Evolutionary conservation across 2,113 vertebrate species (phyloP).

Genomic region (Heterocephalus glaber): DNA sequence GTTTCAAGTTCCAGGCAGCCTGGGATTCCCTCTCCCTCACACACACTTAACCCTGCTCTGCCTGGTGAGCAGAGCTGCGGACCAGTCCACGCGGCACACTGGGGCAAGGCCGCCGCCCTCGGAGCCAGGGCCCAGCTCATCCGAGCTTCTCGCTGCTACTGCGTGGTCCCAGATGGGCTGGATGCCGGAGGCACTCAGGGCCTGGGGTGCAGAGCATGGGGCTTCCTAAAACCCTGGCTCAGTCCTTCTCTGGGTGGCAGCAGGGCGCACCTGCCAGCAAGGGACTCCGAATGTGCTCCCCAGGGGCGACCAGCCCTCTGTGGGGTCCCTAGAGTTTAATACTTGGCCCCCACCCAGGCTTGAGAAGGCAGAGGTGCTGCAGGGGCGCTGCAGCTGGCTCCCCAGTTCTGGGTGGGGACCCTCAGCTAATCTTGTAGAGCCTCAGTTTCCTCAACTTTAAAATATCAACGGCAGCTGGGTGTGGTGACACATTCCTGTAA

Average conservation of each 20-base stretch:
- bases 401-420: background rate
- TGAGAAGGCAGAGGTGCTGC: background rate
- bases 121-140: background rate
- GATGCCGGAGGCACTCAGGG: background rate
- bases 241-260: background rate
- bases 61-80: constrained; percentile 26
- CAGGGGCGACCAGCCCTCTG: background rate
- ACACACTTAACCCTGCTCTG: constrained; percentile 85
- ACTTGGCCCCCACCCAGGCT: background rate
- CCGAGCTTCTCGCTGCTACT: background rate
- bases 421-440: background rate
- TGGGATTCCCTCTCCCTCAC: constrained; percentile 84
- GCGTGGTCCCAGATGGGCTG: background rate
- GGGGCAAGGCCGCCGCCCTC: background rate
- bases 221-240: background rate
- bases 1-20: constrained; percentile 86
- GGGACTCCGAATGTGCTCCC: background rate
- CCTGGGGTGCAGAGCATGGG: background rate
- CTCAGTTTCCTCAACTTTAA: background rate
- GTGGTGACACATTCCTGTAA: background rate
- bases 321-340: background rate
- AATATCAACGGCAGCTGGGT: background rate
- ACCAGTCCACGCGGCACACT: background rate
- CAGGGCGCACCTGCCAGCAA: background rate
- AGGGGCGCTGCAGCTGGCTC: background rate